Conservation (phyloP, 2,113 vertebrate species). For the Anarrhichthys ocellatus region DNA sequence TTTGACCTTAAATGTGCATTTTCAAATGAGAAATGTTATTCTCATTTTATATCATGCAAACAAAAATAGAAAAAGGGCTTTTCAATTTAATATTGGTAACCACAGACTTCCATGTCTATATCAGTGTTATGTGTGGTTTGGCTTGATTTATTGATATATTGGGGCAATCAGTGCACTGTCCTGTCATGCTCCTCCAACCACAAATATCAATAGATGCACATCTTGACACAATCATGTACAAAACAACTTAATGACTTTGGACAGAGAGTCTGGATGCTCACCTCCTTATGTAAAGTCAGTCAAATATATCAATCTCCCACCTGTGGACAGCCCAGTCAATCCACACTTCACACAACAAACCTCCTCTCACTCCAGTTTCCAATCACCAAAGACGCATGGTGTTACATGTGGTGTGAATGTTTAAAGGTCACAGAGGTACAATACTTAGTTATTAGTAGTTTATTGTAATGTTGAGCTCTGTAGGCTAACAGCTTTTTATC, state of each 20-base stretch:
- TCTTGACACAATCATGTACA: slow-evolving; percentile 62
- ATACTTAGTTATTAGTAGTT: neutral
- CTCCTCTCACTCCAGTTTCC: slow-evolving; percentile 3
- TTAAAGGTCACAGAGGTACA: slow-evolving; percentile 6
- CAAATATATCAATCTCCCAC: slow-evolving; percentile 74
- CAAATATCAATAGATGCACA: slow-evolving; percentile 66
- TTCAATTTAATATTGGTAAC: neutral
- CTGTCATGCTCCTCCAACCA: slow-evolving; percentile 42
- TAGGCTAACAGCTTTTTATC: neutral
- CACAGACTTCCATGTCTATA: neutral
- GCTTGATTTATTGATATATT: neutral
- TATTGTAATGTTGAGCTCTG: neutral
- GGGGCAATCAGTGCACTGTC: neutral
- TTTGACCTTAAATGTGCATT: neutral
- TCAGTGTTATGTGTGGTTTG: neutral
- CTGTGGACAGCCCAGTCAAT: slow-evolving; percentile 64
- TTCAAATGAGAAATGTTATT: neutral
- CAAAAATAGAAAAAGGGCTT: neutral
- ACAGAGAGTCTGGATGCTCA: slow-evolving; percentile 66
- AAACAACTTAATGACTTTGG: slow-evolving; percentile 71
- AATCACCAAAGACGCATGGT: neutral
- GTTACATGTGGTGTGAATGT: neutral
- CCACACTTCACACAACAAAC: slow-evolving; percentile 18
- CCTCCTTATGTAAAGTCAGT: slow-evolving; percentile 65
- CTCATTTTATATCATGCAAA: neutral